Evolutionary conservation across 2,888 invertebrate genomes (phyloP), one percentile per base, ranked within the genome.

Genomic region (Nymphalis polychloros): DNA sequence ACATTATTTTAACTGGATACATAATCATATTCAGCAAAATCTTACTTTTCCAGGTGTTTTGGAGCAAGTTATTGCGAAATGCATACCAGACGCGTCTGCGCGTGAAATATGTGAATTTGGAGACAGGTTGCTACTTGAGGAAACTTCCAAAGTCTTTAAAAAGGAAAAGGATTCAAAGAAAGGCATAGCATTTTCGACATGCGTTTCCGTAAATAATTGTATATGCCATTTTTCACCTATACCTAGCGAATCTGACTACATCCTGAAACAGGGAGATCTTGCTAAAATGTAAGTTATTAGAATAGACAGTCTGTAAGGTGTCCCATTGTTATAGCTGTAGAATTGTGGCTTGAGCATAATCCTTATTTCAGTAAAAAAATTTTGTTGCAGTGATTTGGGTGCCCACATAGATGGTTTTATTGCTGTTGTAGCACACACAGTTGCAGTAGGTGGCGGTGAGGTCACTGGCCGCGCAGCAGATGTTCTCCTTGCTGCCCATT

Each of bases 401-500:
- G 98, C 98, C 72, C 99, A 99, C 85, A 96, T 99, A 83, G 99
- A 99, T 94, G 99, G 99, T 49, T 99, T 98, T 85, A 98, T 99
- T 81, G 99, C 99, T 62, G 98, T 99, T 63, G 98, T 97, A 65
- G 99, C 99, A 41, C 99, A 99, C 87, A 98, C 99, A 7, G 93
- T 99, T 73, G 95, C 97, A 65, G 95, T 99, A 78, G 98, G 98
- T 62, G 96, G 96, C 55, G 88, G 84, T 4, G 95, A 95, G 71
- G 95, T 97, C 20, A 95, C 95, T 17, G 99, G 98, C 8, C 94
- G 96, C 70, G 96, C 97, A 84, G 99, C 99, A 53, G 99, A 99
- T 93, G 98, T 97, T 17, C 95, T 98, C 64, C 91, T 98, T 78
- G 99, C 99, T 68, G 99, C 99, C 1, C 97, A 99, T 86, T 95